Conservation (phyloP, 2,888 invertebrate genomes). For the Papilio gigon region DNA sequence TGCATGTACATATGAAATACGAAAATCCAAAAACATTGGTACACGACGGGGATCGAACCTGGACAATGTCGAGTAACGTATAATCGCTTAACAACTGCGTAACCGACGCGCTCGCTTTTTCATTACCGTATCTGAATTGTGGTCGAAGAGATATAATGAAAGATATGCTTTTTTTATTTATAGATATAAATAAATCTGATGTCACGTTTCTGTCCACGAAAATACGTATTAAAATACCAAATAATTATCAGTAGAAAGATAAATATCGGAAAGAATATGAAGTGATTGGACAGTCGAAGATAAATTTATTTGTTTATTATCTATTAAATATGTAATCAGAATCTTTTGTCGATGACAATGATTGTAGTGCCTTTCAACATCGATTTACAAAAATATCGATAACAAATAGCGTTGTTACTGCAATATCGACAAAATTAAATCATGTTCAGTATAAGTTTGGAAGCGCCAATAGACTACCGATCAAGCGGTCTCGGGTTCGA, state of each 20-base stretch:
- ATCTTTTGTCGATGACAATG: slow-evolving; percentile 6
- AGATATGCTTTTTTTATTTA: too few species aligned
- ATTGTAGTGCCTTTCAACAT: background rate
- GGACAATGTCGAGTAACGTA: too few species aligned
- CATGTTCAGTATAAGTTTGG: too few species aligned
- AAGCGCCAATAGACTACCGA: too few species aligned
- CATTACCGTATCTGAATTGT: too few species aligned
- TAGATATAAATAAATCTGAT: background rate
- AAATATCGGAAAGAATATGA: background rate
- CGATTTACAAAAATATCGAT: background rate
- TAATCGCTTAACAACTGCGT: too few species aligned
- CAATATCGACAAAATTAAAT: background rate
- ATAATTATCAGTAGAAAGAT: background rate
- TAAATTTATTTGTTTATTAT: slow-evolving; percentile 2
- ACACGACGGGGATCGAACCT: too few species aligned
- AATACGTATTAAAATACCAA: background rate
- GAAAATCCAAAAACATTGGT: too few species aligned
- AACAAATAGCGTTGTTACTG: background rate
- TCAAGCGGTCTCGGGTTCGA: too few species aligned
- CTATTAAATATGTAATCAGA: background rate
- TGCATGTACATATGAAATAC: too few species aligned
- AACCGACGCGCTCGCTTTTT: too few species aligned
- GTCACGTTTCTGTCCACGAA: background rate
- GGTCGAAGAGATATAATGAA: too few species aligned
- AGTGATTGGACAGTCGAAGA: background rate